Conservation (phyloP, 2,888 invertebrate genomes). For the Nomada fucata region DNA sequence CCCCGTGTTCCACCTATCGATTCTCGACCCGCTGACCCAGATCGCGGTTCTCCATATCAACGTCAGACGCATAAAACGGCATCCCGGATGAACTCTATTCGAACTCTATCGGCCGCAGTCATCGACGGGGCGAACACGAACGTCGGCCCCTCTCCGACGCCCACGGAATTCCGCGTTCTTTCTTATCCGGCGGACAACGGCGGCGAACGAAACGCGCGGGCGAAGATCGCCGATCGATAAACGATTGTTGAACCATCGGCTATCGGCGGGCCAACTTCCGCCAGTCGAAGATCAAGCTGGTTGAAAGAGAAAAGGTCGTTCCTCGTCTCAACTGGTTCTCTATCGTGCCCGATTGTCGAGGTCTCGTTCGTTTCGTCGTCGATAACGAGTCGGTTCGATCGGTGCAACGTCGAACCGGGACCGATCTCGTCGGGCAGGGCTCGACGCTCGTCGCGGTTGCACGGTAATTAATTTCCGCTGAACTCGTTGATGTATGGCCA, state of each 20-base stretch:
- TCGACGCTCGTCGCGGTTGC: neutral
- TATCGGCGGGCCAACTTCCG: constrained; percentile 36
- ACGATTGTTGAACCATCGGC: constrained; percentile 58
- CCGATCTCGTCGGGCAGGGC: neutral
- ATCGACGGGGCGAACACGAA: neutral
- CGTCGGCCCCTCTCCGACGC: neutral
- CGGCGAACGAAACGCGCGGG: constrained; percentile 22
- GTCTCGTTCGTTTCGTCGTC: neutral
- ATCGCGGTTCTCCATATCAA: constrained; percentile 7
- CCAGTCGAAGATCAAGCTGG: constrained; percentile 14
- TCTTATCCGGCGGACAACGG: constrained; percentile 11
- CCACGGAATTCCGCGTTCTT: neutral
- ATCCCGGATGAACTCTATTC: constrained; percentile 25
- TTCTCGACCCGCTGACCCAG: constrained; percentile 28
- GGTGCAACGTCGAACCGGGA: constrained; percentile 23
- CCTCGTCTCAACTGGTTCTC: neutral
- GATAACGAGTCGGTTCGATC: constrained; percentile 26
- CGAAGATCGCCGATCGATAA: constrained; percentile 50
- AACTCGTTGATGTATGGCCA: constrained; percentile 33
- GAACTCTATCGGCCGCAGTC: constrained; percentile 3
- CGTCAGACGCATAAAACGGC: constrained; percentile 17
- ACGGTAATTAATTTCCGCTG: constrained; percentile 35
- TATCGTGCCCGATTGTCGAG: neutral
- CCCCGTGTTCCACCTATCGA: constrained; percentile 17
- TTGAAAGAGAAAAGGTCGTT: neutral